Evolutionary conservation across 2,113 vertebrate genomes (phyloP).

Genomic region (Thomomys bottae): DNA sequence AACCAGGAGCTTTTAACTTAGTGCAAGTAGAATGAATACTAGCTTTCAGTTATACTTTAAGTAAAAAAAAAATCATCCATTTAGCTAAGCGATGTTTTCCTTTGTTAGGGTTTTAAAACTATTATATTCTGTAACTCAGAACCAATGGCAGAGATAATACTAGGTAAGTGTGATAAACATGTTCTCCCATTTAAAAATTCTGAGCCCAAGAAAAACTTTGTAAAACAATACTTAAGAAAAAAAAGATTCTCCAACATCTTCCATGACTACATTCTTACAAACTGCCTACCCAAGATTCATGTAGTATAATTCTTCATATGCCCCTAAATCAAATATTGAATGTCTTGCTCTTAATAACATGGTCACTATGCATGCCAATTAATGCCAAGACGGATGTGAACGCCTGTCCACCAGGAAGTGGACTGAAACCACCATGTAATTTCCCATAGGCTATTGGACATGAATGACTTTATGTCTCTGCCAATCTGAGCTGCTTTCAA

Average conservation of each 20-base stretch:
- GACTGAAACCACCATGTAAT: slow-evolving; percentile 65
- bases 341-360: slow-evolving; percentile 42
- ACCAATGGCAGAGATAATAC: not conserved
- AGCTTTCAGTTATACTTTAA: not conserved
- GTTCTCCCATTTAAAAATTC: not conserved
- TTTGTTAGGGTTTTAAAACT: not conserved
- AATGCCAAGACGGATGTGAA: slow-evolving; percentile 54
- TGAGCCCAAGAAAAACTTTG: not conserved
- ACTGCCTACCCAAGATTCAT: not conserved
- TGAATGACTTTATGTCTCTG: slow-evolving; percentile 64
- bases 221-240: not conserved
- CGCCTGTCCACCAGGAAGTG: slow-evolving; percentile 53
- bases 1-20: not conserved
- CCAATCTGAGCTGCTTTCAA: slow-evolving; percentile 59
- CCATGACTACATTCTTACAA: not conserved
- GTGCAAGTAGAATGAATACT: not conserved
- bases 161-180: not conserved
- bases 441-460: slow-evolving; percentile 63
- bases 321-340: slow-evolving; percentile 30
- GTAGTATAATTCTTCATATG: not conserved
- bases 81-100: not conserved
- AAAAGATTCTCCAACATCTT: not conserved
- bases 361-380: slow-evolving; percentile 58
- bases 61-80: not conserved
- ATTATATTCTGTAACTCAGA: not conserved